These are phyloP conservation scores for Xanthorhoe spadicearia DNA, from an alignment of 2,888 invertebrate genomes.

Conservation along the genomic window DNA sequence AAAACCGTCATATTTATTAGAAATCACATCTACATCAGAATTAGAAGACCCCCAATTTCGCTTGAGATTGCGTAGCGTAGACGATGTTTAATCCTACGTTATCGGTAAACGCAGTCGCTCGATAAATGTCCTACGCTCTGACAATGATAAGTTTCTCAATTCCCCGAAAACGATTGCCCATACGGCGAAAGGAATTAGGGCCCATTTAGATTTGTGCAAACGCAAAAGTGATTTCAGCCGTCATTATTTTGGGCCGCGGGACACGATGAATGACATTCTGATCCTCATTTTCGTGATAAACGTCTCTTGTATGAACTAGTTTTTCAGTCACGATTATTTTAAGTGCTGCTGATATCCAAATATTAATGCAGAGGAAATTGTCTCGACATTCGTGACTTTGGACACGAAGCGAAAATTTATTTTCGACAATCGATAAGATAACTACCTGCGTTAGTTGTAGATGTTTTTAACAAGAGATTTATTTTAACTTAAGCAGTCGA, in stretches of 20 bases:
- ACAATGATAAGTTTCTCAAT: constrained; percentile 51
- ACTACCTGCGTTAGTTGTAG: constrained; percentile 52
- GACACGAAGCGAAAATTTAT: constrained; percentile 65
- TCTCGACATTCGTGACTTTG: constrained; percentile 62
- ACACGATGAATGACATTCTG: constrained; percentile 62
- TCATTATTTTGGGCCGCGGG: constrained; percentile 54
- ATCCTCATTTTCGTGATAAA: constrained; percentile 62
- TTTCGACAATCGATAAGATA: constrained; percentile 64
- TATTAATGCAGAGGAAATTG: constrained; percentile 53
- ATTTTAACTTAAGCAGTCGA: constrained; percentile 65
- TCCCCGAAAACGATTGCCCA: constrained; percentile 42
- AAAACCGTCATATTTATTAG: constrained; percentile 47
- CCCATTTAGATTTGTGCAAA: constrained; percentile 43
- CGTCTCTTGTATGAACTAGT: constrained; percentile 53
- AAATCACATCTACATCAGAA: constrained; percentile 48
- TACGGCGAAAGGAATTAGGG: constrained; percentile 48
- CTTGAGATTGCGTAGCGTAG: constrained; percentile 60
- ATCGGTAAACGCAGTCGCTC: constrained; percentile 65
- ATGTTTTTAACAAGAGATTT: constrained; percentile 60
- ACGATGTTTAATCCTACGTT: constrained; percentile 67
- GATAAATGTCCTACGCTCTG: constrained; percentile 60
- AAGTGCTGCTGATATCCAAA: constrained; percentile 49
- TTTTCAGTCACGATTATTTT: constrained; percentile 49
- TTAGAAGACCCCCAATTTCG: constrained; percentile 57
- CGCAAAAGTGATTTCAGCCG: constrained; percentile 45